Conservation (phyloP, 2,888 invertebrate genomes). For the Pecten maximus region DNA sequence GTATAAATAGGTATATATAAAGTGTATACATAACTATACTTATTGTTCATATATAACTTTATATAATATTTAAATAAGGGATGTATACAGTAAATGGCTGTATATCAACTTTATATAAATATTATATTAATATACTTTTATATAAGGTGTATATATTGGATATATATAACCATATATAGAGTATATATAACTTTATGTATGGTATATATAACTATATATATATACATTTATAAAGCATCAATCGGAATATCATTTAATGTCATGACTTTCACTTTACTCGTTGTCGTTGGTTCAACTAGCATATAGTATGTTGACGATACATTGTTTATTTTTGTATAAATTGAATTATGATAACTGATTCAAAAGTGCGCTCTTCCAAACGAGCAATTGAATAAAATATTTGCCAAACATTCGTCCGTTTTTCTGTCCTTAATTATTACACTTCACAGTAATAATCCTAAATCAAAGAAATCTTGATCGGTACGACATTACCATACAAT, state of each 20-base stretch:
- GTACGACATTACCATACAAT: no score
- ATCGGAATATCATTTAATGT: background rate
- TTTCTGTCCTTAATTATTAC: background rate
- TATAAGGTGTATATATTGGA: no score
- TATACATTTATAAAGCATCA: background rate
- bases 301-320: background rate
- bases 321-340: slow-evolving; percentile 35
- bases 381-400: slow-evolving; percentile 2
- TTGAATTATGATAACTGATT: background rate
- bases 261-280: background rate
- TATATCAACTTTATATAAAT: no score
- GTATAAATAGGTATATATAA: background rate
- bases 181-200: background rate
- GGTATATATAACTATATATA: background rate
- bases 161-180: background rate
- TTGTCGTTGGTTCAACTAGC: slow-evolving; percentile 1
- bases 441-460: background rate
- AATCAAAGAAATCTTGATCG: no score
- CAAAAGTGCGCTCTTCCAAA: background rate
- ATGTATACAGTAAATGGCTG: no score
- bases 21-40: background rate
- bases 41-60: no score
- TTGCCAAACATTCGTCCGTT: background rate
- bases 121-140: no score
- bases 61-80: no score